Evolutionary conservation across 2,888 invertebrate species (phyloP), one percentile per base, ranked within the genome.

Genomic region (Drosophila prolongata): DNA sequence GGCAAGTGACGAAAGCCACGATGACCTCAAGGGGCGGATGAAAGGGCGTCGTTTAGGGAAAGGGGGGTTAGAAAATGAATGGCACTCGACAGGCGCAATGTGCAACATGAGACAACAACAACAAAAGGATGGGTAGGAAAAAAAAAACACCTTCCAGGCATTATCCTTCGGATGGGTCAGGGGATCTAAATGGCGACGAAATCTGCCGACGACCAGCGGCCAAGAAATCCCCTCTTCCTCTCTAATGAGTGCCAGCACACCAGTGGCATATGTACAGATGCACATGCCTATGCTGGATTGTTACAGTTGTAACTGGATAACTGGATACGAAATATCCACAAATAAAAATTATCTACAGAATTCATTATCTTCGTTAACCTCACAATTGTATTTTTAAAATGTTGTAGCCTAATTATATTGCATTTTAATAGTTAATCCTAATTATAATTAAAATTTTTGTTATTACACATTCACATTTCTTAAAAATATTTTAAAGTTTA

Each of bases 11-110:
- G 87, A 64, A 55, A 64, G 52, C 62, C 66, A 40, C 56, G 69
- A 52, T 56, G 89, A 83, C 89, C 83, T 77, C 69, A 76, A 83
- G 80, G 50, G 70, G 47, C 46, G 40, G 66, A 35, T 44, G 66
- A 52, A 65, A 44, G 37, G 40, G 19, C 30, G 13, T 6, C 11
- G 40, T 16, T 37, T 37, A 9, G 11, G 54, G 24, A 19, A 42
- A 24, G 52, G 35, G 35, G 57, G 62, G 47, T 10, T 42, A 42
- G 50, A 54, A 79, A 82, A 78, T 87, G 87, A 83, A 80, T 89
- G 80, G 60, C 80, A 67, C 83, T 89, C 76, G 84, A 84, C 80
- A 73, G 89, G 80, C 82, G 84, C 87, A 77, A 82, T 74, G 75
- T 86, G 89, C 82, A 83, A 86, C 86, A 86, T 62, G 62, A 81